A percentile compares a stretch with the other conserved stretches of the same genome.
Conservation (phyloP, 2,797 vertebrate genomes). For the Tokudaia muenninki region DNA sequence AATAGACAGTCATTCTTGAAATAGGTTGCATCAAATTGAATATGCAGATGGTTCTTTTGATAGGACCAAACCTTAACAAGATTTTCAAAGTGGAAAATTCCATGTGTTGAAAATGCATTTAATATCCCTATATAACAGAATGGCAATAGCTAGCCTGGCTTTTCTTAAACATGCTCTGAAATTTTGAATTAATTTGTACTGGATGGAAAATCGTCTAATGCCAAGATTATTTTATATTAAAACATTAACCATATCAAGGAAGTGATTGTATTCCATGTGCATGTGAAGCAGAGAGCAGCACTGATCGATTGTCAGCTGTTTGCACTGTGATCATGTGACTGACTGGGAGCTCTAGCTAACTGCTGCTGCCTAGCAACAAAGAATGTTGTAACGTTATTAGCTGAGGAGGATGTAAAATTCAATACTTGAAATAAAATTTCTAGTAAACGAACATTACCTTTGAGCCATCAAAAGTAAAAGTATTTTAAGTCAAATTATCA, state of each 20-base stretch:
- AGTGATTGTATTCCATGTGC: neutral
- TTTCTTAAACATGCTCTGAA: neutral
- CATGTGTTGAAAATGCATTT: neutral
- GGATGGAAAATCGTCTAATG: neutral
- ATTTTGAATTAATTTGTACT: neutral
- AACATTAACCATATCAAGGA: neutral
- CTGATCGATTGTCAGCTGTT: neutral
- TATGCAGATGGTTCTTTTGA: neutral
- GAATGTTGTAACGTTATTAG: neutral
- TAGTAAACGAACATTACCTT: neutral
- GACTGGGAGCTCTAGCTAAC: neutral
- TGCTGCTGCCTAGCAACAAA: conserved; percentile 24
- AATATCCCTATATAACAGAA: neutral
- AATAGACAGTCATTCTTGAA: neutral
- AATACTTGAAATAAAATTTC: neutral
- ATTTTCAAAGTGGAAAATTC: neutral
- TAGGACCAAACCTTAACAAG: neutral
- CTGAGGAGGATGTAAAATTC: neutral
- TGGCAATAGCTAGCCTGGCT: neutral
- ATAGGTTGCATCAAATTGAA: neutral
- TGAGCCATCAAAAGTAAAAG: neutral
- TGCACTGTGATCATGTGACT: neutral
- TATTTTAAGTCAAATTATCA: neutral
- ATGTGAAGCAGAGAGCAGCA: neutral
- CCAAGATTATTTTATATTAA: neutral